Conservation (phyloP, 2,888 invertebrate genomes). For the Troilus luridus region DNA sequence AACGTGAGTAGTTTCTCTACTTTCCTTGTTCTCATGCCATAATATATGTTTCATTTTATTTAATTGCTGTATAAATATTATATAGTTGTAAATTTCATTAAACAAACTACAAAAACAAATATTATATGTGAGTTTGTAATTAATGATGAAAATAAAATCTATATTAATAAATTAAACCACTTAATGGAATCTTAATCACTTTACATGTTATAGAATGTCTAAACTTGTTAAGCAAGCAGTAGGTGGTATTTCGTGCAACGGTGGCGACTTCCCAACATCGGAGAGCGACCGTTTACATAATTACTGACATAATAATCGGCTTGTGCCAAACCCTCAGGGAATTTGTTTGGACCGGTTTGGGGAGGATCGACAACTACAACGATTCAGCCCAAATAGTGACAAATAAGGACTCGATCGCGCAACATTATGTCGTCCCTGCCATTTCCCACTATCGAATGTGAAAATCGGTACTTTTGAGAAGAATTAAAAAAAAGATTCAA, state of each 20-base stretch:
- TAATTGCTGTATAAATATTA: no score
- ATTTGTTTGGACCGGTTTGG: slow-evolving; percentile 2
- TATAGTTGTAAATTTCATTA: no score
- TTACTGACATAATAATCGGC: slow-evolving; percentile 35
- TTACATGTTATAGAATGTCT: not conserved
- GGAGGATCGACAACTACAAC: not conserved
- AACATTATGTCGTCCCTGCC: no score
- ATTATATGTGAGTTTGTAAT: not conserved
- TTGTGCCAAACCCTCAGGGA: slow-evolving; percentile 23
- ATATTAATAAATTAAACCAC: not conserved
- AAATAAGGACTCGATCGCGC: not conserved
- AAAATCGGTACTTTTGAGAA: no score
- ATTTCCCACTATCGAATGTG: no score
- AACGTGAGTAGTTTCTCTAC: no score
- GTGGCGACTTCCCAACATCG: not conserved
- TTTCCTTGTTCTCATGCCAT: no score
- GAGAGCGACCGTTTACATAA: slow-evolving; percentile 20
- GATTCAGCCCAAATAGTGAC: not conserved
- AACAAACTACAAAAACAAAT: no score
- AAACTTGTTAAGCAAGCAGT: not conserved
- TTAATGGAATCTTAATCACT: not conserved
- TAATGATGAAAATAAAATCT: not conserved
- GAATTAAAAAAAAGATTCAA: no score
- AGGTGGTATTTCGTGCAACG: not conserved
- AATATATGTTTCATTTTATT: no score